Evolutionary conservation across 2,113 vertebrate genomes (phyloP), one percentile per base, ranked within the genome.

Genomic region (Sakesphorus luctuosus): DNA sequence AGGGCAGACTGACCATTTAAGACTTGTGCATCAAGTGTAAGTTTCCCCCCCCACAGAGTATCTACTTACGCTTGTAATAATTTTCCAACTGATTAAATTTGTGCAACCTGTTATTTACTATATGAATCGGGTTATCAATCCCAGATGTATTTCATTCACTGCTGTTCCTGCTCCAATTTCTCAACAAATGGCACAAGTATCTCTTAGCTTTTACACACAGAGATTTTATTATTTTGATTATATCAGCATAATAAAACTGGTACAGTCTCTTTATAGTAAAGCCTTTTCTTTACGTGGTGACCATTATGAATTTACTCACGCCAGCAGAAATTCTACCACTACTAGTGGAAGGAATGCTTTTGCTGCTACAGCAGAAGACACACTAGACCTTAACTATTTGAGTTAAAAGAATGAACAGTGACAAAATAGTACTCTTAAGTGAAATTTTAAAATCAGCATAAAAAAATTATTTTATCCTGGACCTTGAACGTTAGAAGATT

Each of bases 41-140:
- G 3, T 38, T 90, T 47, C 4, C 7, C 35, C 33, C 23, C 62
- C 33, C 28, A n/a, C 62, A 25, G 55, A 88, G 36, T 86, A 88
- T 94, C 82, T 85, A 75, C 85, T 95, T 86, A 91, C 1, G 0
- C n/a, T 18, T 88, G 31, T 78, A 94, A 90, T 81, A 56, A 68
- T 88, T 90, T 75, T 88, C 72, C 47, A 84, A 50, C 35, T 61
- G 85, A 94, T 93, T 95, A 86, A 68, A 94, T 88, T 84, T 78
- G 85, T 84, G 83, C 79, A 90, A 90, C 85, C 79, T 86, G 89
- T 87, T 93, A 93, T 90, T 96, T 95, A 87, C 76, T 86, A 33
- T 77, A 84, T 52, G 76, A 90, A 92, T 86, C 88, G 82, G 52
- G 24, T 78, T 93, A 79, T 93, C 90, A 91, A 81, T 93, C 88